These are phyloP conservation scores for Pyrocoelia pectoralis DNA, from an alignment of 2,888 invertebrate genomes.

Conservation along the genomic window DNA sequence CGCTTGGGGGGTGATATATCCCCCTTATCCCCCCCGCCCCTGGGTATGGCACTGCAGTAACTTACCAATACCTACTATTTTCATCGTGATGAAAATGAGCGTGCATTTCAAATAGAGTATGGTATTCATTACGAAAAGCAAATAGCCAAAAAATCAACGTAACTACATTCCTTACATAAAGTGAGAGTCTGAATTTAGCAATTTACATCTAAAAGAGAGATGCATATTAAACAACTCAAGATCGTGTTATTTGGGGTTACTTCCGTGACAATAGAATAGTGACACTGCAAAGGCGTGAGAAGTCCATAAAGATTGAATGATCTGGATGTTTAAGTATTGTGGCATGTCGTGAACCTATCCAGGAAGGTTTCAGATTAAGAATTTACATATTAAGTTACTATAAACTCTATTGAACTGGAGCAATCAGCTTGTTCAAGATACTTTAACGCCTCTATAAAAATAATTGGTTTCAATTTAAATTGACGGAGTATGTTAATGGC, in stretches of 20 bases:
- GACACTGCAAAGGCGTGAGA: slow-evolving; percentile 36
- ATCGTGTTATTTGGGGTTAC: slow-evolving; percentile 30
- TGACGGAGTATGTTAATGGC: not conserved
- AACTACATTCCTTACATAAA: not conserved
- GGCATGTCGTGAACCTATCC: slow-evolving; percentile 28
- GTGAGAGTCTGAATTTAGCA: not conserved
- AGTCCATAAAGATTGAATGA: slow-evolving; percentile 39
- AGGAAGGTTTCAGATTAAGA: slow-evolving; percentile 23
- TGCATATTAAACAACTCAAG: slow-evolving; percentile 24
- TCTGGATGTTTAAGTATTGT: slow-evolving; percentile 32
- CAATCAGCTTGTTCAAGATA: slow-evolving; percentile 15
- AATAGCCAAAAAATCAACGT: too few relatives aligned
- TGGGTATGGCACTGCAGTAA: too few relatives aligned
- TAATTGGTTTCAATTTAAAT: slow-evolving; percentile 10
- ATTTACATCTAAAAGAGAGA: slow-evolving; percentile 7
- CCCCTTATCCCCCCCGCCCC: too few relatives aligned
- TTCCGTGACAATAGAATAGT: slow-evolving; percentile 34
- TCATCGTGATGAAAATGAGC: too few relatives aligned
- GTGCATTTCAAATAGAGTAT: too few relatives aligned
- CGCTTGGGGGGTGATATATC: too few relatives aligned
- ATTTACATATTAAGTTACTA: slow-evolving; percentile 32
- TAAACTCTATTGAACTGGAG: slow-evolving; percentile 25
- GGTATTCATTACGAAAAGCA: too few relatives aligned
- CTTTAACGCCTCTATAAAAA: slow-evolving; percentile 6
- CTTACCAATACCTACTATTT: too few relatives aligned